These are phyloP conservation scores for Cydia splendana DNA, from an alignment of 1,140 invertebrate genomes.

Conservation along the genomic window DNA sequence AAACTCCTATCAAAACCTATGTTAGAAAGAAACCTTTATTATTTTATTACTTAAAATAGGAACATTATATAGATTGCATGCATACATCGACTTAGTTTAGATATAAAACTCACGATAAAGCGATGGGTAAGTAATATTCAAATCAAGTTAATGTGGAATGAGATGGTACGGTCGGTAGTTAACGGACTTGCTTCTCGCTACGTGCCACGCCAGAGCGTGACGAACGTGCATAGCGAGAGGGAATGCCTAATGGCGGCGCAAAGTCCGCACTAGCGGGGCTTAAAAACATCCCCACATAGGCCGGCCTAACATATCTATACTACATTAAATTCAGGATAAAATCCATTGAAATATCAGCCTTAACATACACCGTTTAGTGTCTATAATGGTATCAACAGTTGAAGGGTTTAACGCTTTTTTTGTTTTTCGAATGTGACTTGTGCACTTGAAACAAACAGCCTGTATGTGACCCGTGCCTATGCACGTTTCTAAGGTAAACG, in stretches of 20 bases:
- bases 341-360: neutral
- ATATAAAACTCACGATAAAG: too few relatives aligned
- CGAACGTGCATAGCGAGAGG: neutral
- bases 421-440: neutral
- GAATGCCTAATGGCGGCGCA: slow-evolving; percentile 20
- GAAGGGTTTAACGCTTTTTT: neutral
- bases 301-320: neutral
- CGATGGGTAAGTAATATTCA: neutral
- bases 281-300: neutral
- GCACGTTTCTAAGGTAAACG: slow-evolving; percentile 10
- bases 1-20: too few relatives aligned
- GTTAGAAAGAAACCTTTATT: too few relatives aligned
- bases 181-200: neutral
- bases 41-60: too few relatives aligned
- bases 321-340: neutral
- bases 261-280: slow-evolving; percentile 1
- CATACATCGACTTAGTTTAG: too few relatives aligned
- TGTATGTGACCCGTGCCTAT: slow-evolving; percentile 1
- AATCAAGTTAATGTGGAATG: neutral
- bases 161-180: neutral
- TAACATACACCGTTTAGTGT: neutral
- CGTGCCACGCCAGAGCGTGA: slow-evolving; percentile 7
- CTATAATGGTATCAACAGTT: neutral
- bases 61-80: too few relatives aligned
- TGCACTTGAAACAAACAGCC: slow-evolving; percentile 17